Evolutionary conservation across 1,140 invertebrate species (phyloP), one percentile per base, ranked within the genome.

Genomic region (Triops cancriformis): DNA sequence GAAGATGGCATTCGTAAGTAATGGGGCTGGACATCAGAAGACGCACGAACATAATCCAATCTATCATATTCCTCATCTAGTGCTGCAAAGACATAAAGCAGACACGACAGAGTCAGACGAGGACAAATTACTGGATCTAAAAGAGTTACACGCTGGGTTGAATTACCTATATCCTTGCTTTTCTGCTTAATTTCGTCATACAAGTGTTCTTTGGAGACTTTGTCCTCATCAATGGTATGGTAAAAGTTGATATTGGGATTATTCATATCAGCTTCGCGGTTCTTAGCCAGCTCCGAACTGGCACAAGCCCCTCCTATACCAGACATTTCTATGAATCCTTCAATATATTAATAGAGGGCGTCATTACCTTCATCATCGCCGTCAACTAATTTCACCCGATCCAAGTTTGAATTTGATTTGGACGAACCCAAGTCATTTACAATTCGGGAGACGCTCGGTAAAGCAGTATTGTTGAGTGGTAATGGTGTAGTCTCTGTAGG

Each of bases 161-260:
- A 2, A 37, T 76, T 80, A 83, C 83, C 82, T 77, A 77, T 76
- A 42, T 82, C 78, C 76, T 81, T 82, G 37, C 80, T 81, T 64
- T 94, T 94, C 31, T 93, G 91, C 83, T 95, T 95, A 77, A 96
- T 95, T 85, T 97, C 94, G 84, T 95, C 94, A 82, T 97, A 97
- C 0, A 96, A 89, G 83, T 96, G 94, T 80, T 96, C 93, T 76
- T 90, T 89, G 74, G 90, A 88, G 64, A 90, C 88, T 72, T 85
- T 83, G 45, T 82, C 85, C 79, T 91, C 90, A 72, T 92, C 91
- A 79, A 93, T 91, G 80, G 89, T 91, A 78, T 94, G 89, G 82
- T 95, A 96, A 10, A 96, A 87, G 82, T 89, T 89, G 41, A 76
- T 77, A 76, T 81, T 80, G 1, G 93, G 93, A 86, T 95, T 95